Percentiles rank a stretch among this genome's conserved stretches.
phyloP scores from a whole-genome alignment of 2,797 vertebrate species.

The Esox lucius region DNA sequence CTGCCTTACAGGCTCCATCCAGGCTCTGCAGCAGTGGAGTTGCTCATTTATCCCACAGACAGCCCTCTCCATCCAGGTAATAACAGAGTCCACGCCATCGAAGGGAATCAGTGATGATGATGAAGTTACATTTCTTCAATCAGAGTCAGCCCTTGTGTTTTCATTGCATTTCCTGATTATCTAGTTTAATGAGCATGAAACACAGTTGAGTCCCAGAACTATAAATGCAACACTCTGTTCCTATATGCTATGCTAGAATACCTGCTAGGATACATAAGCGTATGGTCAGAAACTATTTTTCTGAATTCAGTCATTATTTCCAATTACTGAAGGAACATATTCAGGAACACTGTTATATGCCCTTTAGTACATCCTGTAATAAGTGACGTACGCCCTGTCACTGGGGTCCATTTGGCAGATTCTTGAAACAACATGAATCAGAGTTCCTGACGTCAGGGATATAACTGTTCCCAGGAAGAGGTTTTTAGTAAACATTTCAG shows the following conservation, averaged over 20 bases:
- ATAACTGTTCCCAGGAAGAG: background rate
- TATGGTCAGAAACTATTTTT: background rate
- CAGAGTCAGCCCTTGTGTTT: background rate
- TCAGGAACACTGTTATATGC: background rate
- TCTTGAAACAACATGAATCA: slow-evolving; percentile 1
- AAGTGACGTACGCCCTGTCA: too few species aligned
- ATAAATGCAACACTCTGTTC: background rate
- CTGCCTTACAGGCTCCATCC: slow-evolving; percentile 59
- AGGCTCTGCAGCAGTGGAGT: slow-evolving; percentile 69
- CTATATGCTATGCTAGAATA: background rate
- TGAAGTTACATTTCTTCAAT: background rate
- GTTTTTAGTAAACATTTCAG: background rate
- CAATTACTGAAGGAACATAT: background rate
- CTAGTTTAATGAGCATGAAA: background rate
- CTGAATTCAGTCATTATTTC: background rate
- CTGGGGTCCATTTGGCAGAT: background rate
- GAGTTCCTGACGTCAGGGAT: background rate
- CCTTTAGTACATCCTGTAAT: background rate
- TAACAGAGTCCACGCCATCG: background rate
- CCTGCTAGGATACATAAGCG: background rate
- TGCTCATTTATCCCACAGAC: slow-evolving; percentile 45
- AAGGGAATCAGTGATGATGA: background rate
- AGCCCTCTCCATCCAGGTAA: slow-evolving; percentile 63
- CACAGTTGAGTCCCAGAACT: background rate
- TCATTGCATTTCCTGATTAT: background rate